Base-by-base conservation (phyloP, 2,797 vertebrate genomes). In the Alexandromys oeconomus region DNA sequence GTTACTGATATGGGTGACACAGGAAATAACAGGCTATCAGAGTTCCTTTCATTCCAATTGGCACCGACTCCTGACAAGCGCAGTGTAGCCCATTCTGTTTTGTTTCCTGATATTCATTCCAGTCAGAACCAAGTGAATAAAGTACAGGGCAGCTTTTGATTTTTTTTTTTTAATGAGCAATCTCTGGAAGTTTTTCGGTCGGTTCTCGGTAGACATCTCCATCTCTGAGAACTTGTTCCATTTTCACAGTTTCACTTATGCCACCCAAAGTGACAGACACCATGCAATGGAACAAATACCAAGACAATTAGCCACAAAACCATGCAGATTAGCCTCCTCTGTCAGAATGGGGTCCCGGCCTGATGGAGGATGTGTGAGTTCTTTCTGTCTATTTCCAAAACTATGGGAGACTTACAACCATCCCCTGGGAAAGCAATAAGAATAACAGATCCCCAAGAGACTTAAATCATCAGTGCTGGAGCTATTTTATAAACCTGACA, bases 351-450 rank as follows among this genome's bases (percentile, higher is more conserved):
- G 76, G 80, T 97, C 93, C 94, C 94, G 84, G 87, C 74, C 97
- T 98, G 95, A 94, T 97, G 97, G 91, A 71, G 77, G 89, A 91
- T 71, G 40, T 96, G 92, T 98, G 94, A 69, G 84, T 94, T 97
- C 81, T 95, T 92, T 97, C 76, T 63, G 77, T 71, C 5, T 96
- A 97, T 97, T 98, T 98, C 98, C 93, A 96, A 93, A 95, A 97
- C 97, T 93, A 87, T 91, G 94, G 46, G 67, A 92, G 87, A 93
- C 59, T 59, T 48, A 89, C 93, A 97, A 96, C 98, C 92, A 78
- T 91, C 91, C 93, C 80, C 79, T 87, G 95, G 95, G 93, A 97
- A 54, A 95, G 48, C 69, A 96, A 82, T 96, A 98, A 97, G 94
- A 96, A 97, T 90, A 98, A 92, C 91, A 96, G 92, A 90, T 61